Evolutionary conservation across 1,140 invertebrate species (phyloP).

Genomic region (Myzus persicae): DNA sequence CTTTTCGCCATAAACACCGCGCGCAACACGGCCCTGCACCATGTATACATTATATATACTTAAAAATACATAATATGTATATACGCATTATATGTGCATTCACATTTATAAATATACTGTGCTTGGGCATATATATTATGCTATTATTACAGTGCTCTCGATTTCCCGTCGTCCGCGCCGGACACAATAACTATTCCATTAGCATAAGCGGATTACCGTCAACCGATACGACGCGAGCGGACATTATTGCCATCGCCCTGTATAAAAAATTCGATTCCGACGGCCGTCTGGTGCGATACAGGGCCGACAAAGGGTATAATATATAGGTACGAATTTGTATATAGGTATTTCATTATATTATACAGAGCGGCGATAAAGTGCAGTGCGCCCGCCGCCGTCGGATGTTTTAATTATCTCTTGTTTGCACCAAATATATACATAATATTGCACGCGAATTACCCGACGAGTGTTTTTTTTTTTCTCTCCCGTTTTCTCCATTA

Average conservation of each 20-base stretch:
- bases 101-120: too few species aligned
- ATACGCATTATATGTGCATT: too few species aligned
- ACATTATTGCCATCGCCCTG: not conserved
- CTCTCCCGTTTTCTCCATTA: not conserved
- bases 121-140: not conserved
- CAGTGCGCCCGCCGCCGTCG: too few species aligned
- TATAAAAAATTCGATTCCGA: not conserved
- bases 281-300: not conserved
- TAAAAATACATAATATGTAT: too few species aligned
- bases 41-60: too few species aligned
- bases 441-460: slow-evolving; percentile 12
- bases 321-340: not conserved
- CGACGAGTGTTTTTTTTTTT: not conserved
- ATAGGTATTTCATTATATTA: too few species aligned
- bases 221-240: slow-evolving; percentile 13
- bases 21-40: too few species aligned
- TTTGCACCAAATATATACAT: not conserved
- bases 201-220: slow-evolving; percentile 42
- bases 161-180: not conserved
- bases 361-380: not conserved
- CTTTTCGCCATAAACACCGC: not conserved
- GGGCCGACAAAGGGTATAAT: not conserved
- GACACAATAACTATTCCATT: slow-evolving; percentile 25
- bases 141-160: not conserved
- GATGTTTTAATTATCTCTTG: slow-evolving; percentile 30